Evolutionary conservation across 1,140 invertebrate species (phyloP), one percentile per base, ranked within the genome.

Genomic region (Neodiprion pinetum): DNA sequence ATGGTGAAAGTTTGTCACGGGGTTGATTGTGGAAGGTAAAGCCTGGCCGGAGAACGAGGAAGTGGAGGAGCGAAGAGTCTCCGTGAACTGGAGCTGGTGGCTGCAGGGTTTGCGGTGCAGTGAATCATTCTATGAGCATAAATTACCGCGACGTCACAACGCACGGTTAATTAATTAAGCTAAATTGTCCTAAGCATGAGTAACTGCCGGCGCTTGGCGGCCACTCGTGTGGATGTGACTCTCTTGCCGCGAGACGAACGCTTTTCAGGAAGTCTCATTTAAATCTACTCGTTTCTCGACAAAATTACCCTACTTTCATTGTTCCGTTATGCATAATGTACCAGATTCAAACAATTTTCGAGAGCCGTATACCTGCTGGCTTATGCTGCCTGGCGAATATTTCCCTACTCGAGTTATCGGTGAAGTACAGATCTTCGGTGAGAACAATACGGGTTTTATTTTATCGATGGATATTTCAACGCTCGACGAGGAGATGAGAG

Each of bases 131-230:
- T 80, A 84, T 85, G 82, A 85, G 77, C 80, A 85, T 87, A 86
- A 87, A 87, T 87, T 86, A 86, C 82, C 79, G 78, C 72, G 67
- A 82, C 81, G 81, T 85, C 82, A 80, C 84, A 84, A 84, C 79
- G 83, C 79, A 61, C 81, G 80, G 82, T 87, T 87, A 87, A 87
- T 87, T 87, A 86, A 85, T 87, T 87, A 85, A 84, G 83, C 81
- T 82, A 84, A 86, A 86, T 87, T 85, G 82, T 84, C 83, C 83
- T 86, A 85, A 87, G 80, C 83, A 80, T 85, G 84, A 87, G 82
- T 85, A 87, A 85, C 80, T 84, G 78, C 82, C 65, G 78, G 80
- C 80, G 79, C 80, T 77, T 76, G 71, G 76, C 74, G 77, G 77
- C 28, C 21, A 75, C 77, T 79, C 75, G 72, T 79, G 71, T 14